phyloP scores from a whole-genome alignment of 2,113 vertebrate species.

The Solea solea region DNA sequence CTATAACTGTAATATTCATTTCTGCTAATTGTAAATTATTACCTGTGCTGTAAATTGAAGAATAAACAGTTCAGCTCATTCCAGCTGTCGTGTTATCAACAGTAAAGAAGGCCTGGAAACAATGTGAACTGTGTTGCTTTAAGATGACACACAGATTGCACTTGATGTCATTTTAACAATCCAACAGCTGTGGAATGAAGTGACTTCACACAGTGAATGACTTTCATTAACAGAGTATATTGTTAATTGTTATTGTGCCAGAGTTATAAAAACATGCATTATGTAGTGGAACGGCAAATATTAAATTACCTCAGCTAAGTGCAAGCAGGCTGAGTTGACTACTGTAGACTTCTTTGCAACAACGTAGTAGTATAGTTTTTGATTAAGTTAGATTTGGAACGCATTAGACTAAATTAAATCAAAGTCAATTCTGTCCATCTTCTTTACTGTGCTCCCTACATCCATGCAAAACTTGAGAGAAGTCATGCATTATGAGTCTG shows the following conservation, averaged over 20 bases:
- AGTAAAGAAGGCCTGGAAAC: not conserved
- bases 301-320: no score
- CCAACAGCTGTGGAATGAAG: no score
- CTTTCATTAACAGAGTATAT: no score
- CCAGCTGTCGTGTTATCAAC: not conserved
- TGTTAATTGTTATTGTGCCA: no score
- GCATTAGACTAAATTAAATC: not conserved
- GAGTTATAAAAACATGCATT: no score
- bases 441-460: not conserved
- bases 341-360: no score
- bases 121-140: not conserved
- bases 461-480: not conserved
- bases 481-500: not conserved
- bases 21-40: slow-evolving; percentile 55
- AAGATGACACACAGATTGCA: no score
- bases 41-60: slow-evolving; percentile 34
- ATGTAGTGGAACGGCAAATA: no score
- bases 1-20: slow-evolving; percentile 13
- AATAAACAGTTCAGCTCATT: slow-evolving; percentile 50
- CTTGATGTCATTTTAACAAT: no score
- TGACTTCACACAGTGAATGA: no score
- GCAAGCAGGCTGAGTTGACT: no score
- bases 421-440: not conserved
- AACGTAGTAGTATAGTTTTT: not conserved
- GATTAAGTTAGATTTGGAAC: not conserved